Base-by-base conservation (phyloP, 2,888 invertebrate species). In the Orchesellides sinensis region DNA sequence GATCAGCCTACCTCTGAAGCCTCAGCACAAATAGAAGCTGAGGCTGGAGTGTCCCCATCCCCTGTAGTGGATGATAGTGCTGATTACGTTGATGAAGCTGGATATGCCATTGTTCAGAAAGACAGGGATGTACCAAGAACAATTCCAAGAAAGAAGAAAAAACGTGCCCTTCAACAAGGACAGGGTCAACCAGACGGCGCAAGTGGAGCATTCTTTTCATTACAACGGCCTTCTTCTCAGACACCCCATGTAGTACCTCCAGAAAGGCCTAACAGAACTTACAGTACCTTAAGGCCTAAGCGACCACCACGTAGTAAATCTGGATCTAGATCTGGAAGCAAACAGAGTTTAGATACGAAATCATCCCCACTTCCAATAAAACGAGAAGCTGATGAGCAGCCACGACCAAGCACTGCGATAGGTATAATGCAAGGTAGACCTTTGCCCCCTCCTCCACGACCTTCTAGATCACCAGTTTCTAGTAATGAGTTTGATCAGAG, bases 401-500 rank as follows among this genome's bases (percentile, higher is more conserved):
- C 74, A 0, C 56, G 85, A 10, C 85, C 86, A 1, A 84, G 83
- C 52, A 83, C 83, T 10, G 83, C 84, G 21, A 86, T 86, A 56
- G 85, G 85, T n/a, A 85, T 86, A 17, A 96, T 96, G 94, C 95
- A 95, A 90, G 94, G 94, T 87, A 92, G 96, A 84, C 96, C 96
- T 0, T 90, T 96, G 85, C 96, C 96, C 0, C 94, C 96, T 3
- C 96, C 96, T 0, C 96, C 96, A 1, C 91, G 96, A 79, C 96
- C 96, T 45, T 79, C 85, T 17, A 65, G 87, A 17, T 83, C 84
- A 0, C 85, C 86, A 1, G 78, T 63, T 0, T 81, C 83, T 0
- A 23, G 86, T 14, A 87, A 85, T 69, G 87, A 88, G 17, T 61
- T 87, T 61, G 88, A 88, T 40, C 86, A 83, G 65, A 84, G 81